Conservation (phyloP, 2,888 invertebrate genomes). For the Megalurothrips usitatus region DNA sequence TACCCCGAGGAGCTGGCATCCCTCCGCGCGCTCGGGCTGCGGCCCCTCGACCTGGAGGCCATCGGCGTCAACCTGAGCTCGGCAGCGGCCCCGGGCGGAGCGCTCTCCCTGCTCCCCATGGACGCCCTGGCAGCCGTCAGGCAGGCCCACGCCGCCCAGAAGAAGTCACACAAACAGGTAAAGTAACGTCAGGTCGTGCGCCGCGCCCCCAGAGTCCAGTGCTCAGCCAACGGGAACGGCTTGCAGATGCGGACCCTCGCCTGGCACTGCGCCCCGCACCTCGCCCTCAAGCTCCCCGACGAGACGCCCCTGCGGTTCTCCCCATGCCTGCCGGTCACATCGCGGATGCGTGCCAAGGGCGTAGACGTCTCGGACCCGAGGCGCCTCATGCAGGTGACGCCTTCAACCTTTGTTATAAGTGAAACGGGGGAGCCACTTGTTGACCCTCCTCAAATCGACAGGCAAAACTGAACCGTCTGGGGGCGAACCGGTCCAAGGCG, state of each 20-base stretch:
- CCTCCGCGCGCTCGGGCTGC: constrained; percentile 14
- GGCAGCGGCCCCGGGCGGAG: background rate
- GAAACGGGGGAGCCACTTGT: no score
- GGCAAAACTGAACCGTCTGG: no score
- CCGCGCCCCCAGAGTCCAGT: background rate
- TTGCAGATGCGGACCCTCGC: constrained; percentile 53
- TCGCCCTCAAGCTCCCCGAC: constrained; percentile 49
- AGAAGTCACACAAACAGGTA: background rate
- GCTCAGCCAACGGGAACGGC: no score
- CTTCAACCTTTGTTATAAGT: no score
- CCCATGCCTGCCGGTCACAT: background rate
- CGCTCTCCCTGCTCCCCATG: background rate
- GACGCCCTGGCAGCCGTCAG: background rate
- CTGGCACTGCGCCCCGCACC: constrained; percentile 55
- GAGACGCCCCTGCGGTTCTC: background rate
- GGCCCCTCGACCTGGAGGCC: constrained; percentile 7
- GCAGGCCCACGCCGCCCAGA: background rate
- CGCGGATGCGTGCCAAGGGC: constrained; percentile 29
- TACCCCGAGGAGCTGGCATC: constrained; percentile 5
- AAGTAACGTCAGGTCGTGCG: background rate
- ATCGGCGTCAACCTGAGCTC: background rate
- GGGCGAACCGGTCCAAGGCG: no score
- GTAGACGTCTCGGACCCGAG: constrained; percentile 32
- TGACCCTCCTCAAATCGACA: no score
- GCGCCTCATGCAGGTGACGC: constrained; percentile 25